Conservation (phyloP, 2,888 invertebrate species). For the Cryptocephalus primarius region DNA sequence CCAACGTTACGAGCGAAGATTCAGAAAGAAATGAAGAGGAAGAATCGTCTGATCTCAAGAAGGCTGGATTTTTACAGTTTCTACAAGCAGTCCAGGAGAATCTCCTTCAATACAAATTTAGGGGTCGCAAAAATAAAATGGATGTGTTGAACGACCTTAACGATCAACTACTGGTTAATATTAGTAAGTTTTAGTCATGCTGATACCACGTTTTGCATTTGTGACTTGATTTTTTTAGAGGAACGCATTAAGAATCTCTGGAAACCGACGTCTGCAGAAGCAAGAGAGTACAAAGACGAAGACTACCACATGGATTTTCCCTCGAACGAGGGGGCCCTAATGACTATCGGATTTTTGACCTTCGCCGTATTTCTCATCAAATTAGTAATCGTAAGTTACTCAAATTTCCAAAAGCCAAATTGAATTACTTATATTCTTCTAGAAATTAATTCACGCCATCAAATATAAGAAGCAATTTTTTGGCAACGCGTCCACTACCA, state of each 20-base stretch:
- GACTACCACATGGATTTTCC: slow-evolving; percentile 60
- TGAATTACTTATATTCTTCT: slow-evolving; percentile 22
- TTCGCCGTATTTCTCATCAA: slow-evolving; percentile 79
- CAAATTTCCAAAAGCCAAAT: not conserved
- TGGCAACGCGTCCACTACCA: slow-evolving; percentile 38
- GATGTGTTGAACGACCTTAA: slow-evolving; percentile 47
- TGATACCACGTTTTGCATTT: not conserved
- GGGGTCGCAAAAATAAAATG: slow-evolving; percentile 41
- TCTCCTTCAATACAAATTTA: slow-evolving; percentile 33
- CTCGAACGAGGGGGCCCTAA: slow-evolving; percentile 67
- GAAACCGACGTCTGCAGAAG: slow-evolving; percentile 12
- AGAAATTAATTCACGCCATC: slow-evolving; percentile 58
- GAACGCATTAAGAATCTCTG: slow-evolving; percentile 15
- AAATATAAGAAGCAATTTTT: slow-evolving; percentile 47
- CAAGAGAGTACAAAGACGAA: slow-evolving; percentile 24
- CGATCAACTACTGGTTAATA: slow-evolving; percentile 49
- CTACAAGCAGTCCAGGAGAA: slow-evolving; percentile 27
- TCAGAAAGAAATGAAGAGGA: not conserved
- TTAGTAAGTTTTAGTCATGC: slow-evolving; percentile 44
- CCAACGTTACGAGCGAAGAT: not conserved
- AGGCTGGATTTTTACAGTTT: slow-evolving; percentile 16
- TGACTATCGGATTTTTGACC: slow-evolving; percentile 75
- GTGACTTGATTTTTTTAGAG: slow-evolving; percentile 8
- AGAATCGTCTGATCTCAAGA: slow-evolving; percentile 1
- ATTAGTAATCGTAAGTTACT: slow-evolving; percentile 58